Percentiles rank a stretch among this genome's conserved stretches.
These are phyloP conservation scores for Brienomyrus brachyistius DNA, from an alignment of 2,113 vertebrate species.

Conservation along the genomic window DNA sequence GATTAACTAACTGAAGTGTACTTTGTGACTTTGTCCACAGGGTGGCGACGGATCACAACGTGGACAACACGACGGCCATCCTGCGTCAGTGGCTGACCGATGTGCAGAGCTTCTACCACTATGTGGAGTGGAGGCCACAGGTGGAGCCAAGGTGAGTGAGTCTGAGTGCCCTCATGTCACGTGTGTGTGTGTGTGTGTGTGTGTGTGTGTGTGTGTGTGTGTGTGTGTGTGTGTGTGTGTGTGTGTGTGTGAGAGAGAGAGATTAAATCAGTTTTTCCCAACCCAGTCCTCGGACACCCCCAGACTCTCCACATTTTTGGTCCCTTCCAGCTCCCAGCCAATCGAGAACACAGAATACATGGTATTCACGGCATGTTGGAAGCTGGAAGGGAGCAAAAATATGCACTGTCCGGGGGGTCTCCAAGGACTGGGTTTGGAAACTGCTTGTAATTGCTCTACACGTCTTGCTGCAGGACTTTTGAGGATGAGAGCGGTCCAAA, in stretches of 20 bases:
- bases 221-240: too few relatives aligned
- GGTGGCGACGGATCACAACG: slow-evolving; percentile 84
- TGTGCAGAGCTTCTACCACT: slow-evolving; percentile 75
- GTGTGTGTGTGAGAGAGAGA: too few relatives aligned
- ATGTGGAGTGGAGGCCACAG: slow-evolving; percentile 82
- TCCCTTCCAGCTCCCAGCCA: not conserved
- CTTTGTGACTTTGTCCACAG: slow-evolving; percentile 47
- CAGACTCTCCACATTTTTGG: not conserved
- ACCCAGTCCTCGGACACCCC: not conserved
- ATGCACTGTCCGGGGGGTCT: not conserved
- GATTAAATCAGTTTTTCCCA: not conserved
- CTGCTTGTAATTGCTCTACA: not conserved
- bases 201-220: not conserved
- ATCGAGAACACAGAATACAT: not conserved
- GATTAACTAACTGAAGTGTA: not conserved
- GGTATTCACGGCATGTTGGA: not conserved
- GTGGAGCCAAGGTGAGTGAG: slow-evolving; percentile 67
- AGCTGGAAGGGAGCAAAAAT: not conserved
- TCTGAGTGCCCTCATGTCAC: not conserved
- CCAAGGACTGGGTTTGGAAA: not conserved
- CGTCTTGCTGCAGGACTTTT: slow-evolving; percentile 48
- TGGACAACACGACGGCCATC: slow-evolving; percentile 74
- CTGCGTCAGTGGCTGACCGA: slow-evolving; percentile 79
- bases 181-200: not conserved
- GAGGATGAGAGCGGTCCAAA: slow-evolving; percentile 74